phyloP scores from a whole-genome alignment of 2,797 vertebrate genomes.

The Urophycis tenuis region DNA sequence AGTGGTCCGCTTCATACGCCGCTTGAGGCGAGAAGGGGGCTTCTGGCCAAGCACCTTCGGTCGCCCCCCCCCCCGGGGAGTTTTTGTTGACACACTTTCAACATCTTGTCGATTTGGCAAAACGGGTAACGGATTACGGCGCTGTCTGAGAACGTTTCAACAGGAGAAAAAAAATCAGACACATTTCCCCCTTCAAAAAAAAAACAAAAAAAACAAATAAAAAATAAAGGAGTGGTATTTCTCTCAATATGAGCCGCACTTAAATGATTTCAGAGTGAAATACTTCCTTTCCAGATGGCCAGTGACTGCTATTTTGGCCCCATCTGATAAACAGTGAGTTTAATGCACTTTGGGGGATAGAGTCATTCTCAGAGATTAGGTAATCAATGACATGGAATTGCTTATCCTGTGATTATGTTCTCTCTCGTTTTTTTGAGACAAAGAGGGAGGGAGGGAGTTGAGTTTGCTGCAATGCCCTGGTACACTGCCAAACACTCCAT shows the following conservation, averaged over 20 bases:
- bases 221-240: not conserved
- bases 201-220: no score
- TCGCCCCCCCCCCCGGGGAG: no score
- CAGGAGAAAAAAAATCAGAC: not conserved
- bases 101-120: not conserved
- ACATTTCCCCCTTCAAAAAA: not conserved
- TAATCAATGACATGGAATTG: constrained; percentile 54
- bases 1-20: constrained; percentile 63
- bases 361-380: constrained; percentile 34
- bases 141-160: not conserved
- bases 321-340: constrained; percentile 33
- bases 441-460: constrained; percentile 19
- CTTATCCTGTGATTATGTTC: constrained; percentile 52
- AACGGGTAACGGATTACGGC: not conserved
- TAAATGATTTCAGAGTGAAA: constrained; percentile 11
- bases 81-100: constrained; percentile 1
- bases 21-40: constrained; percentile 46
- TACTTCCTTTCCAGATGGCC: constrained; percentile 25
- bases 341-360: constrained; percentile 31
- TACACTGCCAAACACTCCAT: constrained; percentile 55
- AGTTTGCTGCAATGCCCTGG: constrained; percentile 36
- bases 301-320: constrained; percentile 24
- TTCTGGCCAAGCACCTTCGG: constrained; percentile 42
- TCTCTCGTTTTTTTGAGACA: constrained; percentile 11
- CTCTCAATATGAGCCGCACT: constrained; percentile 7